Evolutionary conservation across 1,140 invertebrate genomes (phyloP), one percentile per base, ranked within the genome.

Genomic region (Helicoverpa armigera): DNA sequence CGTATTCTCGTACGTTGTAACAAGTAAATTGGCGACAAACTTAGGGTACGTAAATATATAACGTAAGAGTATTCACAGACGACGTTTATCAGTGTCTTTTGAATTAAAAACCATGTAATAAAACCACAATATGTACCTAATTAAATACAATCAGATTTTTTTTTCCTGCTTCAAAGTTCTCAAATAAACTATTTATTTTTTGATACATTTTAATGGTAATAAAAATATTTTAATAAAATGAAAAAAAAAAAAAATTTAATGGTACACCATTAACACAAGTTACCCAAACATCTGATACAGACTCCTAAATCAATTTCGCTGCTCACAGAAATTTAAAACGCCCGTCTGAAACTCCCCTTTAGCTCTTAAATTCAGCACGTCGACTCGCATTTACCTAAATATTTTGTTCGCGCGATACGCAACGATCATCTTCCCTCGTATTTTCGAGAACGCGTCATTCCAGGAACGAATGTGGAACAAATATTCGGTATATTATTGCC

Each of bases 361-460:
- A 67, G 63, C 35, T 48, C 18, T 70, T 50, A 70, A 51, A 70
- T 70, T 51, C 48, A 16, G 67, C 48, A 61, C 58, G 73, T 61
- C 73, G 61, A 35, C 23, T 61, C 35, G 58, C 73, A 75, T 75
- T 75, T 75, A 61, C 56, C 58, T 61, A 75, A 43, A 61, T 75
- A 43, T 48, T 61, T 75, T 43, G 16, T 58, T 61, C 18, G 56
- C 35, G 35, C 35, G n/a, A 73, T 43, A 58, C 58, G 54, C 29
- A 74, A 48, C 53, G 31, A 14, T 70, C 67, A 70, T 53, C 18
- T 11, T 51, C 58, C 10, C 23, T 18, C 48, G 48, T 29, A 53
- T 72, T 35, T 75, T 61, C 58, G 18, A n/a, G 69, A 73, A 73
- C 43, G 56, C 18, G 53, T 16, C 56, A 73, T 70, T 70, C 51